phyloP scores from a whole-genome alignment of 2,113 vertebrate species.

The Mohoua ochrocephala region DNA sequence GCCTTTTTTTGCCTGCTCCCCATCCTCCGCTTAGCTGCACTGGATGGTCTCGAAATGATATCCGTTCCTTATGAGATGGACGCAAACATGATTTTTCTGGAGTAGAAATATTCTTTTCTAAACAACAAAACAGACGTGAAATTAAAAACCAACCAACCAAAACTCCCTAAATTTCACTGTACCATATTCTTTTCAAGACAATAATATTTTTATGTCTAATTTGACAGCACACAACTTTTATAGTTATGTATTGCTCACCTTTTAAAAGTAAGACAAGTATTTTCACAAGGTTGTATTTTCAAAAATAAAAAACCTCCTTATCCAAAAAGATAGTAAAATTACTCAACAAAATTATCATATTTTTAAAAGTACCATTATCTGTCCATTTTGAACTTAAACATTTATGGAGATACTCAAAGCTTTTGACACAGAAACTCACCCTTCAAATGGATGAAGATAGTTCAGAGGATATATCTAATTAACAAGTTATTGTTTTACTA shows the following conservation, averaged over 20 bases:
- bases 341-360: neutral
- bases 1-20: constrained; percentile 87
- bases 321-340: neutral
- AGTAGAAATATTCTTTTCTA: constrained; percentile 71
- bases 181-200: neutral
- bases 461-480: neutral
- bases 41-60: constrained; percentile 85
- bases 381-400: neutral
- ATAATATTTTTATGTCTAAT: neutral
- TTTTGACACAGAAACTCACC: neutral
- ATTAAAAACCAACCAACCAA: neutral
- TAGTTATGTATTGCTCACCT: neutral
- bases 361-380: neutral
- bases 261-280: neutral
- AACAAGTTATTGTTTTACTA: neutral
- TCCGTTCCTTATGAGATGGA: constrained; percentile 75
- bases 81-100: constrained; percentile 65
- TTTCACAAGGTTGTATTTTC: neutral
- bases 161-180: neutral
- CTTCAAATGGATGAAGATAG: neutral
- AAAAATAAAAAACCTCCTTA: neutral
- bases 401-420: neutral
- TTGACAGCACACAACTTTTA: neutral
- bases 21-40: constrained; percentile 85
- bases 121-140: constrained; percentile 41